Conservation (phyloP, 2,797 vertebrate species). For the Eulemur coronatus region DNA sequence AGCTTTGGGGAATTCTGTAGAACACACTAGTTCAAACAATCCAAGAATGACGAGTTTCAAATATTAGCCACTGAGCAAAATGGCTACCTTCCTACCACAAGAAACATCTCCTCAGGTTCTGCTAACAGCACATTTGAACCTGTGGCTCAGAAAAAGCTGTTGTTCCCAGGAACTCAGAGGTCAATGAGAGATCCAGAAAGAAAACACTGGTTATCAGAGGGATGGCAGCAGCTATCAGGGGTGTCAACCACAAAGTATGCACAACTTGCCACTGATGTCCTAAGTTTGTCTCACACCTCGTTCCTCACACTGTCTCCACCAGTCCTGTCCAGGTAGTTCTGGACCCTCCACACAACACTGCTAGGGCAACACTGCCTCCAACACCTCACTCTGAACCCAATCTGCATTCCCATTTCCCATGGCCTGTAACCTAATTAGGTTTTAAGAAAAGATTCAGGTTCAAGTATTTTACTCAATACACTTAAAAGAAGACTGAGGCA, state of each 20-base stretch:
- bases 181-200: neutral
- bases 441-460: neutral
- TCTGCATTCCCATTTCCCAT: neutral
- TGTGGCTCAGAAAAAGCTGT: neutral
- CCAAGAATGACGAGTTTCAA: neutral
- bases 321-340: neutral
- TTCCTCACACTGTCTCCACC: neutral
- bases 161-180: neutral
- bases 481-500: neutral
- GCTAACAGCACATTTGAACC: neutral
- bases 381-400: neutral
- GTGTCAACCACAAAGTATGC: neutral
- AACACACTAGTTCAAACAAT: neutral
- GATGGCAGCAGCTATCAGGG: neutral
- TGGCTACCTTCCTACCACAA: neutral
- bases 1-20: constrained; percentile 13
- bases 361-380: neutral
- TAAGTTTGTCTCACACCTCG: neutral
- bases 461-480: constrained; percentile 18
- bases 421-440: neutral
- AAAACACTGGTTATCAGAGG: neutral
- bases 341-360: neutral
- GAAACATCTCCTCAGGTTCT: neutral
- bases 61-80: constrained; percentile 5
- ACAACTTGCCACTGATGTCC: neutral